phyloP scores from a whole-genome alignment of 2,888 invertebrate genomes.

The Unio pictorum region DNA sequence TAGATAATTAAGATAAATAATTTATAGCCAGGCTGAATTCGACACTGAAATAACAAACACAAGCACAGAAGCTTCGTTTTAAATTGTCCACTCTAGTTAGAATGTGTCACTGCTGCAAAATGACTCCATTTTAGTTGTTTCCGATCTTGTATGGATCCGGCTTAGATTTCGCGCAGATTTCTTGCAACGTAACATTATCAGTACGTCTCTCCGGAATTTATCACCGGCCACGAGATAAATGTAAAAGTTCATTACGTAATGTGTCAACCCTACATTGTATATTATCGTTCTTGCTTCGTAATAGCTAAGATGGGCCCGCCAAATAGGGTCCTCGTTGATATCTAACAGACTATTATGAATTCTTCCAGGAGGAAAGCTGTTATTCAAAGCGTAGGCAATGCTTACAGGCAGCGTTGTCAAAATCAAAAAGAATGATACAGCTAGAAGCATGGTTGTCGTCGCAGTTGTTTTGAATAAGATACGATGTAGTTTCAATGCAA shows the following conservation, averaged over 20 bases:
- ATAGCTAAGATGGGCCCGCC: constrained; percentile 61
- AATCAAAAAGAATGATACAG: constrained; percentile 67
- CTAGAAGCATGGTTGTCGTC: constrained; percentile 67
- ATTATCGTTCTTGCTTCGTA: constrained; percentile 52
- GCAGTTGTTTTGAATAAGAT: constrained; percentile 49
- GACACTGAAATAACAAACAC: too few relatives aligned
- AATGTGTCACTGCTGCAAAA: constrained; percentile 36
- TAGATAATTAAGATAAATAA: too few relatives aligned
- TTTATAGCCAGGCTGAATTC: too few relatives aligned
- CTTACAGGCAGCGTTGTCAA: constrained; percentile 68
- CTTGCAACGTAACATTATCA: constrained; percentile 21
- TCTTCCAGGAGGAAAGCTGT: constrained; percentile 51
- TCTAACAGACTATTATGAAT: constrained; percentile 21
- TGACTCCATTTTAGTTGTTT: constrained; percentile 37
- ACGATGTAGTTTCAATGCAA: constrained; percentile 44
- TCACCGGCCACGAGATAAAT: constrained; percentile 69
- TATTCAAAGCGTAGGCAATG: constrained; percentile 57
- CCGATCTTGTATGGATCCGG: constrained; percentile 18
- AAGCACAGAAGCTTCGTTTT: too few relatives aligned
- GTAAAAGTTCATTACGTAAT: constrained; percentile 69
- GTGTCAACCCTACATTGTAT: constrained; percentile 64
- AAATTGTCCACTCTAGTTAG: neutral
- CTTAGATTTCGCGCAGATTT: constrained; percentile 13
- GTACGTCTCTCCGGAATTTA: constrained; percentile 62
- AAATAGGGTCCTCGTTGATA: constrained; percentile 48